Percentiles rank a stretch among this genome's conserved stretches.
phyloP scores from a whole-genome alignment of 2,888 invertebrate species.

The Caenorhabditis virilis region DNA sequence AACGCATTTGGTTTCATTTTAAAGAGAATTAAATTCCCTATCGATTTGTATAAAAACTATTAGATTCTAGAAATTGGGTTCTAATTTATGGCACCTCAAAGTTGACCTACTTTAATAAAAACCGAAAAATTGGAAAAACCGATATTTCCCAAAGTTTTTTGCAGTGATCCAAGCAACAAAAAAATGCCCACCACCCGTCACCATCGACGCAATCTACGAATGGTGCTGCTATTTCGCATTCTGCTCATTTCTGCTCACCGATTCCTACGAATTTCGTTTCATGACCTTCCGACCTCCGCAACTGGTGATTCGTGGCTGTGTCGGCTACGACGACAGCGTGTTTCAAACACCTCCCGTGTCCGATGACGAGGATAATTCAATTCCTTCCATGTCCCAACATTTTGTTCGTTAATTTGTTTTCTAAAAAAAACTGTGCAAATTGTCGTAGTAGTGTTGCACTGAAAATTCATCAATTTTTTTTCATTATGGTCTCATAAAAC shows the following conservation, averaged over 20 bases:
- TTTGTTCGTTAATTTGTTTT: constrained; percentile 20
- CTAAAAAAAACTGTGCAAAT: no score
- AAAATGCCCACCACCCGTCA: constrained; percentile 11
- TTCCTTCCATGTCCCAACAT: constrained; percentile 18
- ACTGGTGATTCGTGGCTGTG: constrained; percentile 29
- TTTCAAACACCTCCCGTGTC: constrained; percentile 22
- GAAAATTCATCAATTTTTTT: no score
- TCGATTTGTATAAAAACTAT: no score
- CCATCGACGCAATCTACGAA: constrained; percentile 32
- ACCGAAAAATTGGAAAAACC: no score
- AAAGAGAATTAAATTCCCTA: no score
- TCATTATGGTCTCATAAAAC: no score
- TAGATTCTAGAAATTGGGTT: no score
- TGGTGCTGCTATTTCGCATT: constrained; percentile 36
- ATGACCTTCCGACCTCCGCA: constrained; percentile 25
- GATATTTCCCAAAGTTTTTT: no score
- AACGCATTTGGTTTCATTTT: no score
- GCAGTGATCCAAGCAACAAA: constrained; percentile 33
- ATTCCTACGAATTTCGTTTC: constrained; percentile 29
- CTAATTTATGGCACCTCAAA: no score
- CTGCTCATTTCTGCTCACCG: constrained; percentile 26
- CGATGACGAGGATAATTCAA: constrained; percentile 11
- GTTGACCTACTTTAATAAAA: no score
- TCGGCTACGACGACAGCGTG: constrained; percentile 21
- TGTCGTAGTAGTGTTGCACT: no score